These are phyloP conservation scores for Agrotis segetum DNA, from an alignment of 2,888 invertebrate species.

Conservation along the genomic window DNA sequence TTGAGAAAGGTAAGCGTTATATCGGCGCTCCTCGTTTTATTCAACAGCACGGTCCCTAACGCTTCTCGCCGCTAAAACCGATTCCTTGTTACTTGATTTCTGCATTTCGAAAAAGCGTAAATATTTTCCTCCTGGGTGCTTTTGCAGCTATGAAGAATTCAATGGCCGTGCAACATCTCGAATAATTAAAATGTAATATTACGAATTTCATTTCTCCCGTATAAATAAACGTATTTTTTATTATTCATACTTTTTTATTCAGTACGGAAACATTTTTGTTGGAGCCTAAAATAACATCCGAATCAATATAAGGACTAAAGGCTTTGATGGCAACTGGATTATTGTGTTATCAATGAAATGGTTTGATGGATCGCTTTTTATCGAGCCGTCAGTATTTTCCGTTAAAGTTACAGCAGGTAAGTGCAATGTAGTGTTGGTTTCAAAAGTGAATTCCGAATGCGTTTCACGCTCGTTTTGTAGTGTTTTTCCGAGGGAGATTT, in stretches of 20 bases:
- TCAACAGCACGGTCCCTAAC: constrained; percentile 83
- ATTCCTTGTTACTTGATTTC: constrained; percentile 91
- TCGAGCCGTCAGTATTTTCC: constrained; percentile 41
- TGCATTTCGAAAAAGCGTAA: constrained; percentile 90
- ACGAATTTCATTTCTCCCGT: constrained; percentile 64
- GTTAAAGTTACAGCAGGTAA: constrained; percentile 43
- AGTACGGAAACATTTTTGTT: constrained; percentile 41
- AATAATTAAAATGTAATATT: constrained; percentile 81
- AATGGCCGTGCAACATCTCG: constrained; percentile 80
- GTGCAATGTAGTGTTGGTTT: constrained; percentile 50
- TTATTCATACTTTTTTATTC: constrained; percentile 57
- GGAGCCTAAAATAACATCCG: constrained; percentile 49
- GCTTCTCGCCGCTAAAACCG: constrained; percentile 88
- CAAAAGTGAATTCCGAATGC: constrained; percentile 36
- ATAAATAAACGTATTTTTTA: constrained; percentile 66
- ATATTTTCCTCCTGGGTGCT: constrained; percentile 89
- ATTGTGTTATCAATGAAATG: constrained; percentile 55
- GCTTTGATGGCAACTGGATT: constrained; percentile 51
- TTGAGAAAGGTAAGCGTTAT: constrained; percentile 85
- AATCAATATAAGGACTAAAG: constrained; percentile 53
- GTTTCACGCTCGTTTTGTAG: constrained; percentile 21
- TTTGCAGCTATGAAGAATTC: constrained; percentile 85
- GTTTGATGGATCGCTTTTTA: constrained; percentile 54
- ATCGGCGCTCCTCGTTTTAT: constrained; percentile 84
- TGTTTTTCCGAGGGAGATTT: constrained; percentile 30